Conservation (phyloP, 2,888 invertebrate species). For the Oscheius sp. region DNA sequence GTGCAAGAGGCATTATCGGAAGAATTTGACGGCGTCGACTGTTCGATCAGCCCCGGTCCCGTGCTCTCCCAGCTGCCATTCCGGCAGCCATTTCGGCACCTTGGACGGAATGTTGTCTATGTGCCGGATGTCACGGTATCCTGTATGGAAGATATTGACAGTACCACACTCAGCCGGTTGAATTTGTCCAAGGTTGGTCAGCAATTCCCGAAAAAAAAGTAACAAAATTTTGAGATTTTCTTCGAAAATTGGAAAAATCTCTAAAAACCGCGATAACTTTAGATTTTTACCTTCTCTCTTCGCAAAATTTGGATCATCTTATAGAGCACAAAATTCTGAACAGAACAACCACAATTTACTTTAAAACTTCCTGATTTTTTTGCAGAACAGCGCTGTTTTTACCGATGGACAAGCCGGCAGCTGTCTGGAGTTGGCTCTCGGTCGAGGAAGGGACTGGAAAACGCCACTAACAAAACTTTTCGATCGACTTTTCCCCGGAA, state of each 20-base stretch:
- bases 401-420: constrained; percentile 56
- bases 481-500: constrained; percentile 52
- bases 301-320: too few relatives aligned
- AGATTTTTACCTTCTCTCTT: too few relatives aligned
- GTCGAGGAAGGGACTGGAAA: constrained; percentile 58
- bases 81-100: constrained; percentile 50
- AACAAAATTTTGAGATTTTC: background rate
- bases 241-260: background rate
- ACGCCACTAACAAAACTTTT: constrained; percentile 53
- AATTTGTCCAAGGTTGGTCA: constrained; percentile 6
- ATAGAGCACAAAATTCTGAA: too few relatives aligned
- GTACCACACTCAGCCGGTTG: background rate
- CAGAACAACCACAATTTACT: too few relatives aligned
- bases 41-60: constrained; percentile 64
- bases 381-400: constrained; percentile 58
- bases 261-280: background rate
- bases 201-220: background rate
- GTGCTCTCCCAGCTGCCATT: constrained; percentile 60
- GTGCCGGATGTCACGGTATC: constrained; percentile 50
- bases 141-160: constrained; percentile 54
- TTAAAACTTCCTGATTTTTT: background rate
- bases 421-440: constrained; percentile 57
- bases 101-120: constrained; percentile 59
- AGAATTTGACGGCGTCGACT: constrained; percentile 61
- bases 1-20: constrained; percentile 59